Percentiles rank a stretch among this genome's conserved stretches.
Conservation (phyloP, 2,113 vertebrate species). For the Gallinago undulata region DNA sequence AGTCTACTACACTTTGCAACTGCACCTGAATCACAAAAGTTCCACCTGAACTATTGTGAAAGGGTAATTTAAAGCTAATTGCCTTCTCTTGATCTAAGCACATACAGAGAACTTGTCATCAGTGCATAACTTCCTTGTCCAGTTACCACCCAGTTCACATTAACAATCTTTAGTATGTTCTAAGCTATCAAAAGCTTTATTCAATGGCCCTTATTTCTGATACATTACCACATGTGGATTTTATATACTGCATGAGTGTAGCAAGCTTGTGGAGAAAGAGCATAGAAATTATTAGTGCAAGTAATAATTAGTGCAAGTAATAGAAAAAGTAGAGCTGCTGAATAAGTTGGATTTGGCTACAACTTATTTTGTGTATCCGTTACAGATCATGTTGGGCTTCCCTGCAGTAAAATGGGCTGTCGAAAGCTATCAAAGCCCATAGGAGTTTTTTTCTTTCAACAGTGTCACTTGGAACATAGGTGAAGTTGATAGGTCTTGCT, state of each 20-base stretch:
- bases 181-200: neutral
- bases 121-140: neutral
- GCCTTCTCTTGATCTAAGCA: neutral
- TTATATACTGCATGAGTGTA: neutral
- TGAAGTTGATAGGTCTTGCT: neutral
- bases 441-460: neutral
- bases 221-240: neutral
- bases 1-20: neutral
- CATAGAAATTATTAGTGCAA: neutral
- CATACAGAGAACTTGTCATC: neutral
- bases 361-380: neutral
- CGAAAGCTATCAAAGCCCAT: neutral
- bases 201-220: neutral
- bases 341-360: neutral
- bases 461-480: neutral
- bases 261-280: neutral
- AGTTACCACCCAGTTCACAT: neutral
- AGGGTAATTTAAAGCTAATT: neutral
- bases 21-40: neutral
- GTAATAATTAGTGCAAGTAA: too few relatives aligned
- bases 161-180: neutral
- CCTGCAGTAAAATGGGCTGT: neutral
- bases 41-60: constrained; percentile 15
- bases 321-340: neutral
- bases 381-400: neutral